Conservation (phyloP, 2,113 vertebrate species). For the Manacus vitellinus region DNA sequence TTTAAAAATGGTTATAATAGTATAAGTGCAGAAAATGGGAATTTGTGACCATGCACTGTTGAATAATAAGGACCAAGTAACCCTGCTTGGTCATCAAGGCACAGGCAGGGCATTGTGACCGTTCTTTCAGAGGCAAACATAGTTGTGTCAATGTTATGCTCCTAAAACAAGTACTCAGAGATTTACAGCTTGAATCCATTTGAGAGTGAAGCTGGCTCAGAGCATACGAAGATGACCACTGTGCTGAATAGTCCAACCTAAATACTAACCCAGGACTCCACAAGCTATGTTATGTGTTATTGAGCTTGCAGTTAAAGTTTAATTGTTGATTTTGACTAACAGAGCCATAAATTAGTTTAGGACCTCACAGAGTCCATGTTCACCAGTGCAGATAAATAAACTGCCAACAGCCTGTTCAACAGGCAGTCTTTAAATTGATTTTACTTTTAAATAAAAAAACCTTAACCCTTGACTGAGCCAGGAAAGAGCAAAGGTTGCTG, state of each 20-base stretch:
- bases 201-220: neutral
- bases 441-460: neutral
- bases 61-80: neutral
- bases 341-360: neutral
- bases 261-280: neutral
- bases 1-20: neutral
- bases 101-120: neutral
- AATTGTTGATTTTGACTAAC: constrained; percentile 37
- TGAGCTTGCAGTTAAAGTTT: neutral
- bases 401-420: neutral
- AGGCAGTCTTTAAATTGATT: neutral
- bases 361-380: neutral
- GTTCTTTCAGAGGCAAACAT: neutral
- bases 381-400: constrained; percentile 10
- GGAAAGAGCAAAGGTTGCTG: neutral
- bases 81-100: neutral
- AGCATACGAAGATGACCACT: neutral
- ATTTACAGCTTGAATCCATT: neutral
- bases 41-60: neutral
- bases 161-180: neutral
- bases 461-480: neutral
- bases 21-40: neutral
- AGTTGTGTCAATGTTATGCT: neutral
- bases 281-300: neutral
- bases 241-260: neutral